Evolutionary conservation across 2,888 invertebrate species (phyloP), one percentile per base, ranked within the genome.

Genomic region (Dicyrtomina minuta): DNA sequence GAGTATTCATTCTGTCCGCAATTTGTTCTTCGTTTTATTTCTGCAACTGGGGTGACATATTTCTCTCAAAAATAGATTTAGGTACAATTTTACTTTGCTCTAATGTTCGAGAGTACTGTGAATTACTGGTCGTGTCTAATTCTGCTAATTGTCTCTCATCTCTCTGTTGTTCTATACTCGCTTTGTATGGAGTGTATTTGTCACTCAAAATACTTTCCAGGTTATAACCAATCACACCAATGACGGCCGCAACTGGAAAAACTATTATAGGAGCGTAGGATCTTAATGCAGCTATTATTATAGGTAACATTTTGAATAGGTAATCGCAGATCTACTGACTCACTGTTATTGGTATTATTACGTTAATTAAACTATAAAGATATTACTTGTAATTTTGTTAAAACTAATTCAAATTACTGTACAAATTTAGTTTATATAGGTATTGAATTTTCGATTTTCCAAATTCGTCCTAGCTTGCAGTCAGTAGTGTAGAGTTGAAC

Each of bases 151-250:
- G 81, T 24, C 92, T 84, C 27, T 92, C 90, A 51, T 87, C 83
- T 73, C 93, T 85, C 79, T 89, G 87, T 73, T 92, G 91, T 81
- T 89, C 87, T 12, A 90, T 86, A 15, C 91, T 87, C 79, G 80
- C 79, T 72, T 81, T 81, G 72, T 79, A 82, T 1, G 84, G 83
- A 22, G 83, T 82, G 61, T 81, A 80, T 84, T 87, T 81, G 68
- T 82, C 80, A 49, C 82, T 80, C 2, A 83, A 64, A 24, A 79
- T 72, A 61, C 81, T 80, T 83, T 96, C 95, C 73, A 94, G 76
- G 79, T 93, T 90, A 81, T 96, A 96, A 27, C 96, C 96, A 1
- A 61, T 51, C 1, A 68, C 22, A 4, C 95, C 96, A 27, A 95
- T 85, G 0, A 92, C 83, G 0, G 87, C 90, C 0, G 93, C 94